Percentiles rank a stretch among this genome's conserved stretches.
phyloP scores from a whole-genome alignment of 2,797 vertebrate species.

The Platyrinchus mystaceus region DNA sequence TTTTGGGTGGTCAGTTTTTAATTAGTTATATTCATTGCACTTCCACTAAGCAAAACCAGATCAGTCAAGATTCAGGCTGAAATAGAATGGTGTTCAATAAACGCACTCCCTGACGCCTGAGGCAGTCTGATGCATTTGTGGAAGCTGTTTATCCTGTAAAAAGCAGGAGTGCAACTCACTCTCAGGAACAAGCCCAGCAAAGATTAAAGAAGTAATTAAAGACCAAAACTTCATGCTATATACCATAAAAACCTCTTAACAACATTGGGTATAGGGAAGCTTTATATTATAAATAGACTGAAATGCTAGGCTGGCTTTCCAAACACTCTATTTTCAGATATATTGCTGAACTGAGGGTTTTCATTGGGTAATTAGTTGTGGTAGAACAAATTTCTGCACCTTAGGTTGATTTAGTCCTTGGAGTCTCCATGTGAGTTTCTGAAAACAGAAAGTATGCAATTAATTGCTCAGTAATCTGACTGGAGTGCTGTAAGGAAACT shows the following conservation, averaged over 20 bases:
- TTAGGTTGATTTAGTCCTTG: conserved; percentile 36
- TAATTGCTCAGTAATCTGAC: conserved; percentile 4
- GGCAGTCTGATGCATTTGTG: conserved; percentile 13
- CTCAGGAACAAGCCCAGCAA: conserved; percentile 10
- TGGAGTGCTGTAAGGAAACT: conserved; percentile 6
- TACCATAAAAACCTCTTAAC: conserved; percentile 31
- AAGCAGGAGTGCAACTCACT: conserved; percentile 12
- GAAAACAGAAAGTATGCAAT: neutral
- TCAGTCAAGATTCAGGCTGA: neutral
- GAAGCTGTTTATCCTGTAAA: conserved; percentile 35
- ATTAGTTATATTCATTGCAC: conserved; percentile 10
- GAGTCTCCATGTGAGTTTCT: neutral
- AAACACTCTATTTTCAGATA: conserved; percentile 15
- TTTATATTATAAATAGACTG: conserved; percentile 31
- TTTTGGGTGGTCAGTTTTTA: neutral
- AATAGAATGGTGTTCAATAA: neutral
- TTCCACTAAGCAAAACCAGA: conserved; percentile 11
- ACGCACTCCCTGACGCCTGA: neutral
- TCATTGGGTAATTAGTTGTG: conserved; percentile 47
- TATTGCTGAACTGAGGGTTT: conserved; percentile 20
- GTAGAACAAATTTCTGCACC: conserved; percentile 38
- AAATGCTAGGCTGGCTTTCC: neutral
- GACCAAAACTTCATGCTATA: conserved; percentile 6
- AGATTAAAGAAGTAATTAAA: conserved; percentile 62
- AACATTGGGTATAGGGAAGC: neutral